Evolutionary conservation across 1,140 invertebrate genomes (phyloP), one percentile per base, ranked within the genome.

Genomic region (Drosophila pruinosa): DNA sequence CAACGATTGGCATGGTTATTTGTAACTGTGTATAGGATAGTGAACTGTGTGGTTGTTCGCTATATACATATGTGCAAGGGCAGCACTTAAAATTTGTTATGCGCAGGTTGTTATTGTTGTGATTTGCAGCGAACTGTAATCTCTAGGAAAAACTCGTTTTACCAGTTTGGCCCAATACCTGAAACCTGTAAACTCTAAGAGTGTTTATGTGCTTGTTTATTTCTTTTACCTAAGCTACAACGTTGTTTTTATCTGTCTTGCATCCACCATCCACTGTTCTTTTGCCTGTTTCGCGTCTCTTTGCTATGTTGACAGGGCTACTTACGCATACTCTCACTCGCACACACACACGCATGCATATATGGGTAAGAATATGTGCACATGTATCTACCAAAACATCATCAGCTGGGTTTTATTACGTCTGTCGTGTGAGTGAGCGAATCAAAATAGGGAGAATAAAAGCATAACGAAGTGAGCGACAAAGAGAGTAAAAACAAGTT

Each of bases 381-480:
- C n/a, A 15, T 19, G 8, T 58, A 73, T 75, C 80, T 80, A 85
- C 61, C 75, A 85, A 73, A 85, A 85, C 81, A 85, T 75, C 73
- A 85, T 85, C 80, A 85, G 80, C 80, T 85, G 80, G 73, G 72
- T 67, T 85, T 82, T 85, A 81, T 85, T 85, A 53, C 85, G 79
- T 83, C 79, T 83, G 54, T 36, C 59, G 61, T 54, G 59, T 63
- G 62, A 74, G 63, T 26, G 43, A 15, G 5, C 14, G 4, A 10
- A 26, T 12, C 14, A 54, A 61, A 62, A 41, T 43, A n/a, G 43
- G 47, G 57, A 72, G 52, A 48, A 17, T 26, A 21, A 59, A 12
- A 57, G 17, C 28, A 34, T n/a, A 53, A 22, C 10, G 39, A 53
- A 10, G 17, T 8, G 47, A 68, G 58, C 31, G 52, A 52, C 36